Base-by-base conservation (phyloP, 2,888 invertebrate species). In the Axea sp. region DNA sequence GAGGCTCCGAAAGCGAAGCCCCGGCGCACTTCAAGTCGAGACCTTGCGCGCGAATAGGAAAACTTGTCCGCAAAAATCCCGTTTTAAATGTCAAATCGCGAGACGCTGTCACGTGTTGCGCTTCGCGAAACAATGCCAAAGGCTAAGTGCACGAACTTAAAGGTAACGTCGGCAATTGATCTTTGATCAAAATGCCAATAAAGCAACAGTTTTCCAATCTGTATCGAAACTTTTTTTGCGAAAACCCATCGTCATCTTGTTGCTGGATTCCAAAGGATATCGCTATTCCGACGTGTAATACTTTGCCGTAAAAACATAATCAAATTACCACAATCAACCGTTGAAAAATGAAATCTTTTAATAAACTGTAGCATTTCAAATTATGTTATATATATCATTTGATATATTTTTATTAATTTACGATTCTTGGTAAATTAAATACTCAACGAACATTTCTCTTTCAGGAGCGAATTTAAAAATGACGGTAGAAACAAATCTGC, bases 41-140 rank as follows among this genome's bases (percentile, higher is more conserved):
- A 68, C 68, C 68, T 68, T 68, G 68, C 37, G 68, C 68, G 55
- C 68, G 51, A 68, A 64, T 43, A 64, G 59, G 45, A 59, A 68
- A 60, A 68, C 59, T 68, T 68, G 67, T 55, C 51, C 68, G 68
- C 59, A 68, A 68, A 68, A 68, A 60, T 68, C 51, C 28, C 41
- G 51, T 60, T 59, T 51, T 51, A 59, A 68, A 59, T 68, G 68
- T 59, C 68, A 60, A 60, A 68, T 68, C 68, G 59, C 51, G 51
- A 33, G 51, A 51, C 24, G 9, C 41, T 41, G 33, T 51, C 53
- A 53, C 59, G 68, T 68, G 49, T 57, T 43, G 37, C 49, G 30
- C 51, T 31, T 47, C 24, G 49, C 51, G n/a, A 41, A 68, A 68
- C 68, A 68, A 68, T 68, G 68, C 57, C 59, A 68, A 51, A 55